These are phyloP conservation scores for Microctonus brassicae DNA, from an alignment of 2,888 invertebrate species.

Conservation along the genomic window DNA sequence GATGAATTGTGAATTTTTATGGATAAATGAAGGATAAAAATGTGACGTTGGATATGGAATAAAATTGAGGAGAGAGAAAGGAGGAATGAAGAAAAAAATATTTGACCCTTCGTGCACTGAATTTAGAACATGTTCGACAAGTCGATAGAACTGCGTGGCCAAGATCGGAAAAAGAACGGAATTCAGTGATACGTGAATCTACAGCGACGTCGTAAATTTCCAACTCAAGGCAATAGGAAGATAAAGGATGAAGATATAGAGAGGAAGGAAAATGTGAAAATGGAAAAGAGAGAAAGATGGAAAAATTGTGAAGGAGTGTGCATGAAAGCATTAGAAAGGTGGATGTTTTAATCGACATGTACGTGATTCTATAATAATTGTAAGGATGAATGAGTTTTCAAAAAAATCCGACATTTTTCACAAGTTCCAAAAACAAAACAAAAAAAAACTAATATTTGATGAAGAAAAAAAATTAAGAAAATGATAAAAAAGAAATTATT, in stretches of 20 bases:
- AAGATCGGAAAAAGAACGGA: neutral
- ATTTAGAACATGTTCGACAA: slow-evolving; percentile 21
- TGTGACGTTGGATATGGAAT: neutral
- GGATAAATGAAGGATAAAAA: neutral
- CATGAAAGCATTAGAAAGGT: slow-evolving; percentile 7
- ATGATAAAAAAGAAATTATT: no score
- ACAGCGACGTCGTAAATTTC: slow-evolving; percentile 14
- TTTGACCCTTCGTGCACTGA: slow-evolving; percentile 16
- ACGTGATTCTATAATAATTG: slow-evolving; percentile 35
- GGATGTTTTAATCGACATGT: slow-evolving; percentile 57
- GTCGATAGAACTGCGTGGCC: slow-evolving; percentile 8
- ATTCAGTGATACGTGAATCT: slow-evolving; percentile 15
- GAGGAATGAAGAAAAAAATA: neutral
- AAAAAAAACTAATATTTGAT: neutral
- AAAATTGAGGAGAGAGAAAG: neutral
- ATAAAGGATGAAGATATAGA: neutral
- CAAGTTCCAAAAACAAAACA: neutral
- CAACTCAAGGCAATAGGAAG: neutral
- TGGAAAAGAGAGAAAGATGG: neutral
- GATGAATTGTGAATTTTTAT: neutral
- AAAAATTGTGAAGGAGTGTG: neutral
- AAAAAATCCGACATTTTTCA: slow-evolving; percentile 1
- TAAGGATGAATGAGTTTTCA: slow-evolving; percentile 2
- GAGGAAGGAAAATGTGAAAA: neutral
- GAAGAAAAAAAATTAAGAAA: neutral